phyloP scores from a whole-genome alignment of 2,113 vertebrate species.

The Platichthys stellatus region DNA sequence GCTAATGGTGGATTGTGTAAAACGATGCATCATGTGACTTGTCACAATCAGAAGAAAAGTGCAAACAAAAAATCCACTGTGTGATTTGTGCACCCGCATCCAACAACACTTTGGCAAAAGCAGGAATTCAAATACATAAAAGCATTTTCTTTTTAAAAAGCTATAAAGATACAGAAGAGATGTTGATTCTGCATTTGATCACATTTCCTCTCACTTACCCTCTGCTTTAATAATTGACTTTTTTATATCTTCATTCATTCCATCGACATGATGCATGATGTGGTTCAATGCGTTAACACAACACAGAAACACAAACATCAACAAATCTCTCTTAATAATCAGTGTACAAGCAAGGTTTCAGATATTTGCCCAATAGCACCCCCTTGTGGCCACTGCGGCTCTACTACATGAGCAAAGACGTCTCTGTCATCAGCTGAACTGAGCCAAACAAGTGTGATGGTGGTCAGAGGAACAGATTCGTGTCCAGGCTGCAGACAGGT shows the following conservation, averaged over 20 bases:
- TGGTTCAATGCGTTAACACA: neutral
- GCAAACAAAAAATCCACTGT: neutral
- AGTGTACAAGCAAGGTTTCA: slow-evolving; percentile 13
- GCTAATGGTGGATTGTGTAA: no score
- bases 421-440: neutral
- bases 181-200: neutral
- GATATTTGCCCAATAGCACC: slow-evolving; percentile 43
- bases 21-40: no score
- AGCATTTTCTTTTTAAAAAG: neutral
- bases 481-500: neutral
- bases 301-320: neutral
- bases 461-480: neutral
- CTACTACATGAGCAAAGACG: neutral
- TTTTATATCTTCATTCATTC: neutral
- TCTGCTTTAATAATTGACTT: neutral
- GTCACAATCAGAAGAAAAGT: neutral
- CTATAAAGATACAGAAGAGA: neutral
- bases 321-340: neutral
- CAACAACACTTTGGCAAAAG: neutral
- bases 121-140: neutral
- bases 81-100: no score
- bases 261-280: neutral
- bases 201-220: slow-evolving; percentile 5
- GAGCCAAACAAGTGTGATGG: neutral
- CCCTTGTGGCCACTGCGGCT: slow-evolving; percentile 49